Base-by-base conservation (phyloP, 2,888 invertebrate species). In the Torymus tubicola region DNA sequence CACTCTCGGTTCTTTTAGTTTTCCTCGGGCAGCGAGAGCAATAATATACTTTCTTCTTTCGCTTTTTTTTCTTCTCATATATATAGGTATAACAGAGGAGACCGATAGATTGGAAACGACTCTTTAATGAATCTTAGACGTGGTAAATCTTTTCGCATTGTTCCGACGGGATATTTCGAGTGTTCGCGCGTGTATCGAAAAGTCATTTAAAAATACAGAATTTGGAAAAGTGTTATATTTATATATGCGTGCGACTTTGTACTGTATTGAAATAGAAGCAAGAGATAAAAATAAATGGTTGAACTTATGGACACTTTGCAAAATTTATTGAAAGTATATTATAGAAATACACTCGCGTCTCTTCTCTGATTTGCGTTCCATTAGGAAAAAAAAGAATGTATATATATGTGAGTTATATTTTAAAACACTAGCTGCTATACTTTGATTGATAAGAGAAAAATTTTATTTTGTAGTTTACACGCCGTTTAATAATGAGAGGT, bases 381-480 rank as follows among this genome's bases (percentile, higher is more conserved):
- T 42, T 21, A 21, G 42, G 42, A 42, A 42, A 21, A 21, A 42
- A 42, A n/a, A n/a, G n/a, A n/a, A n/a, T n/a, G n/a, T n/a, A n/a
- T n/a, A n/a, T n/a, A n/a, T n/a, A n/a, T n/a, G n/a, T n/a, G 42
- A 42, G 42, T 5, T 42, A 42, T n/a, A n/a, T n/a, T 42, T 42
- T 42, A 42, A 42, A 42, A 42, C 42, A 8, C 8, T 8, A 21
- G 8, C 42, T 5, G 42, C 8, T 8, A 5, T 11, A 67, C 14
- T 18, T 24, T 64, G 31, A 55, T 73, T 73, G 64, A 64, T 64
- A 64, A 57, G 11, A 42, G n/a, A 12, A 21, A 65, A 58, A 64
- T 64, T 18, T 64, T 71, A 14, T 78, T 78, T 31, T 52, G 31
- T 31, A 58, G 71, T 71, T 71, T 70, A 65, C 64, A 65, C 24